A percentile compares a stretch with the other conserved stretches of the same genome.
Evolutionary conservation across 1,140 invertebrate species (phyloP).

Genomic region (Heterodera carotae): DNA sequence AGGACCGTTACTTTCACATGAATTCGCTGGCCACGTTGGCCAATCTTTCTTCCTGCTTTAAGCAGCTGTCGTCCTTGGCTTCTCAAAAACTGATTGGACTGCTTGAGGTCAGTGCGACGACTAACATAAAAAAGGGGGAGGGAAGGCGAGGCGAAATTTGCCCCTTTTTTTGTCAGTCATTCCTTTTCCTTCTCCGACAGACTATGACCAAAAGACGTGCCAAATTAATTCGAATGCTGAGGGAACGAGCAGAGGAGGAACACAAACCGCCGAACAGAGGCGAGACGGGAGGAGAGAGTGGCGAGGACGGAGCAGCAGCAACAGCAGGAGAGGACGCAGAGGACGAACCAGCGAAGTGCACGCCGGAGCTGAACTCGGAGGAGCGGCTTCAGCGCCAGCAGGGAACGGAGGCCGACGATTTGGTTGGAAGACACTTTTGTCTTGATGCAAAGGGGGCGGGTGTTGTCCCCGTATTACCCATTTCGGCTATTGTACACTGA

Average conservation of each 20-base stretch:
- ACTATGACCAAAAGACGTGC: constrained; percentile 55
- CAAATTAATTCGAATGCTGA: constrained; percentile 56
- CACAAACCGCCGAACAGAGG: not conserved
- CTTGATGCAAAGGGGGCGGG: too few species aligned
- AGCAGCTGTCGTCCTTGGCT: constrained; percentile 89
- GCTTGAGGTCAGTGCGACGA: constrained; percentile 56
- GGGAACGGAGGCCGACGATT: constrained; percentile 33
- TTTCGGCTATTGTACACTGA: too few species aligned
- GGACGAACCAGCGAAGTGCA: not conserved
- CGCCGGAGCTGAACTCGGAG: not conserved
- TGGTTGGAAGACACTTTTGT: too few species aligned
- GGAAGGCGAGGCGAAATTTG: too few species aligned
- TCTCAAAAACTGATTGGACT: constrained; percentile 76
- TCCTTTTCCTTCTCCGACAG: constrained; percentile 32
- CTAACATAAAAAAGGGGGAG: not conserved
- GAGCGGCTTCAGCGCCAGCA: not conserved
- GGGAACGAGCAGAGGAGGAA: constrained; percentile 56
- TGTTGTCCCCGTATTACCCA: too few species aligned
- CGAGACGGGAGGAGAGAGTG: constrained; percentile 40
- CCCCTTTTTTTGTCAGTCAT: constrained; percentile 70
- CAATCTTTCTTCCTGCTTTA: constrained; percentile 94
- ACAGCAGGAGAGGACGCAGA: constrained; percentile 2
- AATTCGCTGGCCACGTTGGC: constrained; percentile 95
- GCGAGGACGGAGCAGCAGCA: not conserved
- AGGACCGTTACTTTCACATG: constrained; percentile 92